Evolutionary conservation across 2,113 vertebrate species (phyloP), one percentile per base, ranked within the genome.

Genomic region (Centropristis striata): DNA sequence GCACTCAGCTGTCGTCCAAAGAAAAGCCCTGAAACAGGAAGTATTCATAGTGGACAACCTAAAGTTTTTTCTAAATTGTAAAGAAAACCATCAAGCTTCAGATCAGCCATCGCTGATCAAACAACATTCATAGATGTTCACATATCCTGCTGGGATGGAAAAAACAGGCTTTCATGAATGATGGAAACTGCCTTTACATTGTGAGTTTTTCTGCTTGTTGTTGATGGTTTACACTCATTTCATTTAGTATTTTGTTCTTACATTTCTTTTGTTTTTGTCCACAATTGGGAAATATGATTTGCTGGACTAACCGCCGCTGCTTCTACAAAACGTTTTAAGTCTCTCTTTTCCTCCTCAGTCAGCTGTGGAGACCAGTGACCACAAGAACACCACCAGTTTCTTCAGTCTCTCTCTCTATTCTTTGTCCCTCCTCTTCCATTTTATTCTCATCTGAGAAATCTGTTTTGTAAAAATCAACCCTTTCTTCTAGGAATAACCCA

Each of bases 91-190:
- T 32, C 63, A 23, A 13, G 41, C 54, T 42, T 74, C 25, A 51
- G 32, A 64, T 75, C 60, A 36, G 25, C 46, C 28, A 50, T 50
- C 53, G 11, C 42, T 80, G 66, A 81, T 36, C 73, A 54, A 49
- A 74, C 51, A 46, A 21, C 37, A 51, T 58, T 78, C n/a, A 64
- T 49, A 37, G 49, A 57, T 1, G 20, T 46, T 14, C 16, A 47
- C 46, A 71, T 51, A 32, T 16, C 3, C 46, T 64, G 57, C 27
- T 77, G 39, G 36, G 70, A 59, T 59, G 41, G 69, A 78, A 64
- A 20, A 39, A 79, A 46, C 32, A 78, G 51, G 55, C 49, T 63
- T 42, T 64, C 7, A 15, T 70, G n/a, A 55, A 44, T 63, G 21
- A 77, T 69, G 20, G 69, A 80, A 55, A n/a, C 44, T 20, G 46